Percentiles rank a stretch among this genome's conserved stretches.
phyloP scores from a whole-genome alignment of 2,113 vertebrate species.

The Lichenostomus cassidix region DNA sequence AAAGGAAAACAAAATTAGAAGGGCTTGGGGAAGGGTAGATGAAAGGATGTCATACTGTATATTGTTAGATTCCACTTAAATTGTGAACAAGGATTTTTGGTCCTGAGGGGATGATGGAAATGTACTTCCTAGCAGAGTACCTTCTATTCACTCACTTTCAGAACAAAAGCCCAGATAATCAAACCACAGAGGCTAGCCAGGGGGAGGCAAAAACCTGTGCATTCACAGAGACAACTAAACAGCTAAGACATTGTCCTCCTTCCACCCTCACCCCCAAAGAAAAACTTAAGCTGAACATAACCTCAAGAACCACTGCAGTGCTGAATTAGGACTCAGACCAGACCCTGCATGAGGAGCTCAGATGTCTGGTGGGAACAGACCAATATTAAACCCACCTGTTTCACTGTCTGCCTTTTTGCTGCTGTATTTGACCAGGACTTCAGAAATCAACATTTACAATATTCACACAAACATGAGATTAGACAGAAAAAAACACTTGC shows the following conservation, averaged over 20 bases:
- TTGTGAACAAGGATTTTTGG: background rate
- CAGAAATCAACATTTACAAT: background rate
- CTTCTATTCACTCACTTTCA: background rate
- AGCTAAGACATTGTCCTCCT: background rate
- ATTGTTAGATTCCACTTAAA: background rate
- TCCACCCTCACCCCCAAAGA: background rate
- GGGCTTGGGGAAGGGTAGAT: background rate
- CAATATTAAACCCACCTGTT: slow-evolving; percentile 29
- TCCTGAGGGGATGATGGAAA: background rate
- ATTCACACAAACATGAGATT: background rate
- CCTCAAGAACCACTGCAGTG: background rate
- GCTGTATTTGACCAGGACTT: background rate
- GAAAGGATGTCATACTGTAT: background rate
- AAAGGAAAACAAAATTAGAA: background rate
- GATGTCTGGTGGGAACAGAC: background rate
- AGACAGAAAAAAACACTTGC: slow-evolving; percentile 4
- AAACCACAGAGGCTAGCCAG: background rate
- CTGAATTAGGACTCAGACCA: background rate
- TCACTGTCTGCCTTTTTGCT: background rate
- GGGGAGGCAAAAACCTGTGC: background rate
- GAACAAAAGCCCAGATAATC: background rate
- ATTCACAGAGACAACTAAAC: background rate
- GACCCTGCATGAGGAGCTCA: background rate
- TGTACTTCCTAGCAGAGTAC: background rate
- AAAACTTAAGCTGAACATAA: background rate